Base-by-base conservation (phyloP, 2,797 vertebrate genomes). In the Apodemus agrarius region DNA sequence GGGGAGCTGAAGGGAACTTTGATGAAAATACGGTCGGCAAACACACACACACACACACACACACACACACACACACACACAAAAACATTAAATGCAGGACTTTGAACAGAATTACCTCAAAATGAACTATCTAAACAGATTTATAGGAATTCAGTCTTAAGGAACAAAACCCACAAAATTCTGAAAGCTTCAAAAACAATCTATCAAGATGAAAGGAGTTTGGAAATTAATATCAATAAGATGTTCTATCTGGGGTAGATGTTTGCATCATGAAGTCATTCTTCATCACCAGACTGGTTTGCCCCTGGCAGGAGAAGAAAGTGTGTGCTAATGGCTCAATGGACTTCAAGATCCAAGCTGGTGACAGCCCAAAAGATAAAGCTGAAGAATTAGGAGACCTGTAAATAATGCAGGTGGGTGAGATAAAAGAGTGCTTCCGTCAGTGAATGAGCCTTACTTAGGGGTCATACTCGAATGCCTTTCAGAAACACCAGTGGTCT, bases 161-260 rank as follows among this genome's bases (percentile, higher is more conserved):
- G 21, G 24, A 94, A 67, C 37, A 84, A 76, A 96, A 75, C 34
- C 52, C 16, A 79, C 6, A 91, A 65, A 97, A 90, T 76, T 21
- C 49, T 31, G 9, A 83, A 63, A 69, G 24, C 61, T 93, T 86
- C 88, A 75, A 78, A 81, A 84, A 82, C 24, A 76, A n/a, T 84
- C 57, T 82, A 46, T 12, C 46, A 90, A 78, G n/a, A 59, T 61
- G 21, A 96, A 69, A 90, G 83, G 91, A 65, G 49, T 84, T 69
- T 29, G 80, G 46, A 95, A 91, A 92, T 92, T 84, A 83, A 91
- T 91, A 52, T 8, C 86, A 78, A 67, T 69, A 76, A 94, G 79
- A 90, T 91, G 74, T 46, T 74, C 31, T 78, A 31, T 84, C 37
- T 83, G 49, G 34, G 49, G 10, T 92, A 93, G 92, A 89, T 91